Evolutionary conservation across 1,140 invertebrate species (phyloP), one percentile per base, ranked within the genome.

Genomic region (Ectropis grisescens): DNA sequence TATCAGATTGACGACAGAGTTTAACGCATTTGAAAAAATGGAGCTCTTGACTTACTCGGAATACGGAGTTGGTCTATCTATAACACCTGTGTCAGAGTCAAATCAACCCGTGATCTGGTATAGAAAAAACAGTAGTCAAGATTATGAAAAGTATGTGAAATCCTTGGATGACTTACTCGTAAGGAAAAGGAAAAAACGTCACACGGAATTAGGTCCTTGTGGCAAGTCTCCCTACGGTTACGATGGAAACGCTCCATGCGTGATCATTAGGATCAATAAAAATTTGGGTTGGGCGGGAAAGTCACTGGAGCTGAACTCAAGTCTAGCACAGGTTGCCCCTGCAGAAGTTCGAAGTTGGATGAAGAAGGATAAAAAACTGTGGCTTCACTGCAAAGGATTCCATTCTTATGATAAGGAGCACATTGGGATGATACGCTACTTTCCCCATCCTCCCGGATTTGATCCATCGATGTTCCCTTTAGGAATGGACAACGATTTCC

Each of bases 241-340:
- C 35, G n/a, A n/a, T n/a, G 70, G 70, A 25, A 40, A 58, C 1
- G 34, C 41, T 12, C 75, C 75, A 14, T 80, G 75, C 44, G 33
- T 80, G 13, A 48, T 76, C 12, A 37, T 80, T 46, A 76, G 56
- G 29, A 53, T 76, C 35, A 80, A 80, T 45, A 75, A 61, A 26
- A 58, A 58, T 12, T 35, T 59, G 1, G 47, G 55, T 2, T 80
- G 71, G 66, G 39, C 43, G 11, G 66, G 47, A 1, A 57, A 57
- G 2, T 64, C 75, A 3, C 24, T 72, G 11, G 36, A 39, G 8
- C 3, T 8, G 0, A 58, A 59, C 30, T 47, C 54, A 3, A 28
- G 48, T 0, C 25, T 43, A 29, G 19, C 48, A 2, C 23, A 27
- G n/a, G 29, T 47, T 13, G 43, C 59, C 7, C 68, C 75, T 3